Base-by-base conservation (phyloP, 2,888 invertebrate genomes). In the Microchrysa polita region DNA sequence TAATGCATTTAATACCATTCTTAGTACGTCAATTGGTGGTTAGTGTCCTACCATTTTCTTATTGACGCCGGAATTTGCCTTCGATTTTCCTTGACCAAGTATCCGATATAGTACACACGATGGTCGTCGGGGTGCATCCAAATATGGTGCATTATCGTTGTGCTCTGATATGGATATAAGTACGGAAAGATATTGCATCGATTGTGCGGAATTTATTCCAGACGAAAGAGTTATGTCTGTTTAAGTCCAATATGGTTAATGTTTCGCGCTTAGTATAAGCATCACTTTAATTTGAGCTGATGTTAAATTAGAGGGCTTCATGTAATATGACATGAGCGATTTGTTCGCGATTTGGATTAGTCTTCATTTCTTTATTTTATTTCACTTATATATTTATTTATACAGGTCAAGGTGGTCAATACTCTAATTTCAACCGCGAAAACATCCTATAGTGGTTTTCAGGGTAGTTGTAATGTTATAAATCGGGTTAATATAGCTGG, bases 1-100 rank as follows among this genome's bases (percentile, higher is more conserved):
- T 61, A 61, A 40, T 61, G 23, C 40, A 23, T 61, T 61, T 22
- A 61, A 61, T 61, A 40, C 23, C 61, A n/a, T 61, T 61, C 48
- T 48, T 48, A 48, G 48, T 48, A n/a, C 48, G 14, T 48, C 12
- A n/a, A 48, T 48, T 48, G 48, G 16, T 48, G 12, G 48, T 48
- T 48, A 48, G 14, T 4, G 27, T 34, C 27, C 48, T 48, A n/a
- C 16, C 48, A n/a, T n/a, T 48, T 48, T 48, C 48, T 48, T 48
- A n/a, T 48, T 48, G 48, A 12, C 48, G 16, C 48, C 12, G 16
- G 48, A 48, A 48, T n/a, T n/a, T n/a, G 48, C 7, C 2, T 34
- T 34, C 27, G 10, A 10, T 48, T n/a, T n/a, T n/a, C 2, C 48
- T 48, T n/a, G 16, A 48, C 14, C 16, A n/a, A 2, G 48, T n/a